Base-by-base conservation (phyloP, 2,113 vertebrate species). In the Burhinus bistriatus region DNA sequence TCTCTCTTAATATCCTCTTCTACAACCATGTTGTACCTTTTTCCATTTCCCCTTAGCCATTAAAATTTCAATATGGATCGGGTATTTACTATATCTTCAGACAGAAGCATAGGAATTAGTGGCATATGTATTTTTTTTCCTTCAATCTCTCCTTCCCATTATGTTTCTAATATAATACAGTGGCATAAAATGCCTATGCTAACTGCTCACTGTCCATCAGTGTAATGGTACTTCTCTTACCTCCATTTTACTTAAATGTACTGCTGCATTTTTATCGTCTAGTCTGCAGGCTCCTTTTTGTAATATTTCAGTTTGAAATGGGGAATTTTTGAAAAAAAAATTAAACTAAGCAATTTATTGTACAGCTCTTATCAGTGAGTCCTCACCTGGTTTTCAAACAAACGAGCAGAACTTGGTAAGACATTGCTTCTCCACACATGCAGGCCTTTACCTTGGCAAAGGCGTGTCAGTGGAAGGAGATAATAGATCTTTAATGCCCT, bases 1-100 rank as follows among this genome's bases (percentile, higher is more conserved):
- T 96, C 62, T 95, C 49, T 95, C 69, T 90, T 80, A 95, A 89
- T 62, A 40, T 57, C 32, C 54, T 76, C 49, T 65, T 94, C 62
- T 40, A 79, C 21, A 14, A 15, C 4, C 42, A 68, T 57, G 69
- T 88, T 72, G 79, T 64, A 73, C 23, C 26, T 90, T 97, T 93
- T 42, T 30, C 47, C 22, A 52, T 65, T 89, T 91, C 49, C 40
- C 40, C 12, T 32, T 62, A 66, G 29, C 14, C 32, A 72, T 73
- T 91, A 64, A 42, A 59, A 77, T 49, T 58, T 82, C 58, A 42
- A 9, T 27, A 42, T 77, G 38, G 76, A 54, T 69, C 85, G 9
- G 3, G 9, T 57, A 52, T 66, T 70, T 77, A 17, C 21, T 54
- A 12, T 52, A 25, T 71, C 16, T 77, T 76, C 36, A 71, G 34